Base-by-base conservation (phyloP, 1,140 invertebrate species). In the Drosophila bocqueti region DNA sequence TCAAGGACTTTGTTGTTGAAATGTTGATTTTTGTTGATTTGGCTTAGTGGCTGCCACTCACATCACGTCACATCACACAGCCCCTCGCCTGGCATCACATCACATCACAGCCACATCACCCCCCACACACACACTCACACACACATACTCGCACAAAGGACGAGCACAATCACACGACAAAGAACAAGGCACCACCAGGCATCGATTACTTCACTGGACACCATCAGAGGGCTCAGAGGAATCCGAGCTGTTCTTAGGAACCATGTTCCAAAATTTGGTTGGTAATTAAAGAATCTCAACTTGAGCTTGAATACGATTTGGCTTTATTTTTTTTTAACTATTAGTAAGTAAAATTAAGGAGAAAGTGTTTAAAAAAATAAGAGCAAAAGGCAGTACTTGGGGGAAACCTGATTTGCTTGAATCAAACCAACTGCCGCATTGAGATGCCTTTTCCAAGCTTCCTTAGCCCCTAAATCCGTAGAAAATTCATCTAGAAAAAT, bases 11-110 rank as follows among this genome's bases (percentile, higher is more conserved):
- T 89, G 79, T 85, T 89, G 85, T 90, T 76, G 85, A 90, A 89
- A 89, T 90, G 85, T 90, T 89, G 85, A 89, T 85, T 89, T 89
- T 73, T 90, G 85, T 89, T 89, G 85, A 89, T 89, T 89, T 89
- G 85, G 85, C 85, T 89, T 85, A 85, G 81, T 90, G 83, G 83
- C 85, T 81, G 81, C 84, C 77, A 87, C 83, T 87, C 83, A 79
- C 83, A 86, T 66, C 66, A 61, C 52, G 18, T 50, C 60, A 52
- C 60, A 24, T 62, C 34, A 34, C 59, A 62, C 47, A 15, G 29
- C 26, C 26, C 26, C 26, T 26, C 29, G 29, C 29, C 7, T 31
- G 29, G 29, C 7, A 31, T 8, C 29, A 31, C 7, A 31, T 31
- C 60, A 50, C 60, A 24, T 62, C 45, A 34, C 59, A 61, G 46